A percentile compares a stretch with the other conserved stretches of the same genome.
Evolutionary conservation across 2,113 vertebrate genomes (phyloP).

Genomic region (Anarhynchus alexandrinus): DNA sequence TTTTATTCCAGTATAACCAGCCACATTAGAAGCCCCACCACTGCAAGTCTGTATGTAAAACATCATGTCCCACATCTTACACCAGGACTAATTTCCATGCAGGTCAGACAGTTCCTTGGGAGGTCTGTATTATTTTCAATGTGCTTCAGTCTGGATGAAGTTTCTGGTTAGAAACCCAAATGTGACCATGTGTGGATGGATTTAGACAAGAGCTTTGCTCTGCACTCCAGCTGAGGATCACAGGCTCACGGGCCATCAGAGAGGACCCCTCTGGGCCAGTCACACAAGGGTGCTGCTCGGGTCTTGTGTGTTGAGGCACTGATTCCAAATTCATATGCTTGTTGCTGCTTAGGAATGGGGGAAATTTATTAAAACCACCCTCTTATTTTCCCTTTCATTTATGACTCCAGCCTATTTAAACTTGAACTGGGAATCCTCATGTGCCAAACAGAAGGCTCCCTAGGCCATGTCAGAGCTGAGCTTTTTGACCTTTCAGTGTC

Average conservation of each 20-base stretch:
- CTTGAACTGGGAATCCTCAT: background rate
- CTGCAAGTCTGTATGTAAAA: background rate
- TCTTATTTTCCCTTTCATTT: background rate
- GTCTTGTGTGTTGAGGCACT: accelerated
- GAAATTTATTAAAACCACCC: background rate
- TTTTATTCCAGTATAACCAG: background rate
- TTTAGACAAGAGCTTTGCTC: background rate
- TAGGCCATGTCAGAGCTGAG: accelerated
- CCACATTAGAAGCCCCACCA: background rate
- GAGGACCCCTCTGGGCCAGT: background rate
- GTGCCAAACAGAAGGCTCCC: background rate
- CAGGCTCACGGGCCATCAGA: background rate
- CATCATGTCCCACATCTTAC: background rate
- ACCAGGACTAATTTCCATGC: background rate
- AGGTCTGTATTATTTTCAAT: background rate
- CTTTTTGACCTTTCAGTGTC: background rate
- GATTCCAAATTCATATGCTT: background rate
- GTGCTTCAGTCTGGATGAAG: background rate
- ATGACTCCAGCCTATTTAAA: background rate
- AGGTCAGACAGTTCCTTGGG: background rate
- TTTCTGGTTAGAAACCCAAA: background rate
- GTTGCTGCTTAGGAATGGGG: background rate
- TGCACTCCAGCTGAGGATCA: background rate
- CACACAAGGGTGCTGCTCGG: accelerated
- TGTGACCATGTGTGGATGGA: background rate